phyloP scores from a whole-genome alignment of 2,113 vertebrate genomes.

The Boulengeromyrus knoepffleri region DNA sequence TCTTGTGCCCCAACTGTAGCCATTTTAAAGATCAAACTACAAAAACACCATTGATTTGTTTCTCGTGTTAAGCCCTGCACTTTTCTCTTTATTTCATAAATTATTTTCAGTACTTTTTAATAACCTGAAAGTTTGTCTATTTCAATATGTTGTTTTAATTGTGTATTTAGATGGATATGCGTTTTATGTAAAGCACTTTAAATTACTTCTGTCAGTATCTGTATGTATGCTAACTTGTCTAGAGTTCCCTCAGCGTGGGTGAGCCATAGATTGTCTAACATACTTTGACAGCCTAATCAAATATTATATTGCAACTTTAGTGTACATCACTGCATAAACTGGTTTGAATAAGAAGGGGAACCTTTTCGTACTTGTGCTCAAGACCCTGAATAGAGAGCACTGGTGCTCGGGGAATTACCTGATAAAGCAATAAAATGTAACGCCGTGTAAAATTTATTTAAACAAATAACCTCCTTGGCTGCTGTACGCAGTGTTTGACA shows the following conservation, averaged over 20 bases:
- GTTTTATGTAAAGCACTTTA: neutral
- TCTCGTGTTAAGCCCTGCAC: neutral
- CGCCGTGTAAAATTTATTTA: neutral
- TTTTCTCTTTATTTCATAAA: neutral
- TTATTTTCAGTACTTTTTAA: neutral
- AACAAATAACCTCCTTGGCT: neutral
- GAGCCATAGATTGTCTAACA: neutral
- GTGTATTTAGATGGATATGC: neutral
- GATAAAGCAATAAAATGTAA: neutral
- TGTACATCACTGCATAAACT: neutral
- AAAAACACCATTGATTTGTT: neutral
- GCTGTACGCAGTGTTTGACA: neutral
- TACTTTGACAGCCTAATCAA: neutral
- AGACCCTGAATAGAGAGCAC: neutral
- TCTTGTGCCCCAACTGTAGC: neutral
- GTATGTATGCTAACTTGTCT: neutral
- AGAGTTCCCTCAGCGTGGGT: neutral
- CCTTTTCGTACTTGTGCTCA: neutral
- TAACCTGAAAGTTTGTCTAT: neutral
- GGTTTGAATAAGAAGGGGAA: neutral
- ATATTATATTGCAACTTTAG: neutral
- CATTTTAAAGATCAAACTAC: neutral
- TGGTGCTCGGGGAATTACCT: neutral
- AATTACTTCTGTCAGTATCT: neutral
- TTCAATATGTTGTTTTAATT: neutral